Base-by-base conservation (phyloP, 37 sponge, comb jelly and placozoan genomes). In the Beroe forskalii region DNA sequence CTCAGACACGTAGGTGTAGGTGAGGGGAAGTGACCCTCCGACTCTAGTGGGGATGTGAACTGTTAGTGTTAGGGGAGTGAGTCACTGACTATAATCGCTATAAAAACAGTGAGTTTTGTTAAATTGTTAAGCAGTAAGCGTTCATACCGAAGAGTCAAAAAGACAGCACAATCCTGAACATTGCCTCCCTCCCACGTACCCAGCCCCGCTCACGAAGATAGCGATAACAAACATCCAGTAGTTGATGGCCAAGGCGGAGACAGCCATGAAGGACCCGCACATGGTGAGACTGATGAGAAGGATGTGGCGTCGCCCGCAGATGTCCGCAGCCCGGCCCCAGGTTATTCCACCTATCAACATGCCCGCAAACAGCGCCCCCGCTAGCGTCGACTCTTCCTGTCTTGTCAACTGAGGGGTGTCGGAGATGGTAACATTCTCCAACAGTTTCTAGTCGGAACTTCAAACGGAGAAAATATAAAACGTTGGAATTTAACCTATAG, bases 331-430 rank as follows among this genome's bases (percentile, higher is more conserved):
- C 28, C 91, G 62, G 25, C 96, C 96, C 96, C 96, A 96, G 62
- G 93, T 67, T 40, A 93, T 93, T 1, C 95, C 96, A 4, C 96
- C 96, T 37, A 96, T 90, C 94, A 95, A 91, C 95, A 95, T 95
- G 0, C 95, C 95, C 41, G 75, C 35, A 14, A 60, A 55, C 23
- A 76, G 66, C 22, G 33, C 22, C 20, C 36, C 22, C 20, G 80
- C 9, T 55, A 55, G 60, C 60, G 60, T 55, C 14, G 60, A 55
- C 17, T 55, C 60, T 17, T 55, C 60, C 17, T 55, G 60, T 55
- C 60, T 55, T 9, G 60, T 55, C 17, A 55, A 17, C 60, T 55
- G 9, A n/a, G n/a, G n/a, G n/a, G n/a, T n/a, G n/a, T n/a, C n/a
- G n/a, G n/a, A n/a, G n/a, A n/a, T n/a, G n/a, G n/a, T n/a, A n/a